These are phyloP conservation scores for Diaprepes abbreviatus DNA, from an alignment of 2,888 invertebrate species.

Conservation along the genomic window DNA sequence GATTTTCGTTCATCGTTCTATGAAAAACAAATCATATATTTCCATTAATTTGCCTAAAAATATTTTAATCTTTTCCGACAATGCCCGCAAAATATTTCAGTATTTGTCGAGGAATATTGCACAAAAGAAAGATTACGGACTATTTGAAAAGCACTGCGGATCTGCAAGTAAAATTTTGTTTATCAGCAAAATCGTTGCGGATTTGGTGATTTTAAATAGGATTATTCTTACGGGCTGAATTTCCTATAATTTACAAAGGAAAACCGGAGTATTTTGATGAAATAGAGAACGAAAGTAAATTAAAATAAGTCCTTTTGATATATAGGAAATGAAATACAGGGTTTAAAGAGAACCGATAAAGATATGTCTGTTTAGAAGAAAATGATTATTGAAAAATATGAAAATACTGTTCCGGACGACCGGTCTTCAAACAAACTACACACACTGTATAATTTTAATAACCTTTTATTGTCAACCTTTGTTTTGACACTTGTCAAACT, in stretches of 20 bases:
- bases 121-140: constrained; percentile 24
- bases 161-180: constrained; percentile 37
- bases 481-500: no score
- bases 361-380: no score
- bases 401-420: no score
- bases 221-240: constrained; percentile 18
- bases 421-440: no score
- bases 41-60: no score
- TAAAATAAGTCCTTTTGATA: neutral
- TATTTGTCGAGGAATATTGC: neutral
- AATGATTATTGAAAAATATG: no score
- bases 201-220: constrained; percentile 23
- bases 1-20: no score
- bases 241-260: constrained; percentile 4
- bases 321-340: no score
- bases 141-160: constrained; percentile 6
- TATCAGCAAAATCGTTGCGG: constrained; percentile 34
- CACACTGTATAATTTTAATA: no score
- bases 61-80: constrained; percentile 1
- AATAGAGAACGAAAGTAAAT: constrained; percentile 2
- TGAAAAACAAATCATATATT: no score
- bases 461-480: no score
- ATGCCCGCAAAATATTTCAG: neutral
- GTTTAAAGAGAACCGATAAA: no score
- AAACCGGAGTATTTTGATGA: neutral